Base-by-base conservation (phyloP, 1,140 invertebrate species). In the Apis dorsata region DNA sequence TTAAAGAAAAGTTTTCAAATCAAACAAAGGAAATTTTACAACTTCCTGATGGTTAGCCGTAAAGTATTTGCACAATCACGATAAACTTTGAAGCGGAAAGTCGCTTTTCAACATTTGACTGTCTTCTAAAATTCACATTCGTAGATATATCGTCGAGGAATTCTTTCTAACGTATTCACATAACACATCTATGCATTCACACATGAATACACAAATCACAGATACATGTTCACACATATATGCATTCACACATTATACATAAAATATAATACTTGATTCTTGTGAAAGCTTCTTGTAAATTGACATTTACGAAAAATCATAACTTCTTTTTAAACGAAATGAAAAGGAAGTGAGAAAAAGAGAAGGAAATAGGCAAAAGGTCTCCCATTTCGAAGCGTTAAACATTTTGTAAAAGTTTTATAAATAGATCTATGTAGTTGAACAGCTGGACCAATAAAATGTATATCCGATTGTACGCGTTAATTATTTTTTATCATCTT, bases 351-450 rank as follows among this genome's bases (percentile, higher is more conserved):
- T 21, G 28, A 62, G 34, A n/a, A 19, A n/a, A 57, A 74, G 9
- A 17, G 44, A 65, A n/a, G 34, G n/a, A 24, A 44, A 60, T 15
- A 88, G 34, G 80, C 15, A 70, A 79, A 85, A 85, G 76, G 80
- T 88, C 71, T 69, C 87, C 77, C 65, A 63, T 86, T 88, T 83
- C 60, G 77, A 86, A 82, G 85, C 81, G 86, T 86, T 83, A 84
- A 88, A 78, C 86, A 88, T 89, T 89, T 89, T 89, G 84, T 89
- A 89, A 89, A 77, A 86, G 79, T 89, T 89, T 89, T 89, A 89
- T 88, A 89, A 88, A 89, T 88, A 89, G 84, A 84, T 89, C 86
- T 89, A 86, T 88, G 88, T 89, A 89, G 88, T 89, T 88, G 74
- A 88, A 89, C 86, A 88, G 84, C 86, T 88, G 88, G 88, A 89